Percentiles rank a stretch among this genome's conserved stretches.
phyloP scores from a whole-genome alignment of 2,113 vertebrate species.

The Litocranius walleri region DNA sequence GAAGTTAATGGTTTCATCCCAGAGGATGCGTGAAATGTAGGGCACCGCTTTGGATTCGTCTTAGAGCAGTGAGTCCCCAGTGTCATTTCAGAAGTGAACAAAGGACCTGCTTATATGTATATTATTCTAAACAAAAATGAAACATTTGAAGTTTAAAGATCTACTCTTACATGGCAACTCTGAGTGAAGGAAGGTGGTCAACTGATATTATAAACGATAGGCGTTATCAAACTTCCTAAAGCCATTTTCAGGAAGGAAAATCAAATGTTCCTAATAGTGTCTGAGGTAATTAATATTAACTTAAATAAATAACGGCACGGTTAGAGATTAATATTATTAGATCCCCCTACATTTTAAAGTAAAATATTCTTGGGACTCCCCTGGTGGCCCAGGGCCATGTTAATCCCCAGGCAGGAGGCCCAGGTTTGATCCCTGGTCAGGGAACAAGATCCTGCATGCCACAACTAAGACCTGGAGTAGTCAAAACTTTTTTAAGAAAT shows the following conservation, averaged over 20 bases:
- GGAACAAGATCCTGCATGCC: background rate
- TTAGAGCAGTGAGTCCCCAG: conserved; percentile 29
- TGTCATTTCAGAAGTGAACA: conserved; percentile 36
- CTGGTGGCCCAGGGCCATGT: accelerated
- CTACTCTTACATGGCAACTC: background rate
- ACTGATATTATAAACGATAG: background rate
- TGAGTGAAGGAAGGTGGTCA: background rate
- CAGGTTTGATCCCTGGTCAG: background rate
- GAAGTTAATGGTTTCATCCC: background rate
- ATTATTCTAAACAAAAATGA: conserved; percentile 34
- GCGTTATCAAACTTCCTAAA: background rate
- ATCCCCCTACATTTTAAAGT: background rate
- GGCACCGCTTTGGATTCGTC: background rate
- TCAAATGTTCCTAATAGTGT: background rate
- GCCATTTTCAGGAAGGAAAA: background rate
- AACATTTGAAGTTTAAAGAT: background rate
- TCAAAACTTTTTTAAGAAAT: background rate
- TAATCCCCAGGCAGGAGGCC: background rate
- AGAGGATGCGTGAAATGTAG: background rate
- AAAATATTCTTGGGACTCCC: background rate
- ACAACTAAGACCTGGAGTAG: background rate
- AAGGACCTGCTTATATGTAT: background rate
- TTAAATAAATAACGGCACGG: background rate
- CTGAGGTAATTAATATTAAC: background rate
- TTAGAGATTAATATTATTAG: background rate